Base-by-base conservation (phyloP, 2,888 invertebrate species). In the Neria commutata region DNA sequence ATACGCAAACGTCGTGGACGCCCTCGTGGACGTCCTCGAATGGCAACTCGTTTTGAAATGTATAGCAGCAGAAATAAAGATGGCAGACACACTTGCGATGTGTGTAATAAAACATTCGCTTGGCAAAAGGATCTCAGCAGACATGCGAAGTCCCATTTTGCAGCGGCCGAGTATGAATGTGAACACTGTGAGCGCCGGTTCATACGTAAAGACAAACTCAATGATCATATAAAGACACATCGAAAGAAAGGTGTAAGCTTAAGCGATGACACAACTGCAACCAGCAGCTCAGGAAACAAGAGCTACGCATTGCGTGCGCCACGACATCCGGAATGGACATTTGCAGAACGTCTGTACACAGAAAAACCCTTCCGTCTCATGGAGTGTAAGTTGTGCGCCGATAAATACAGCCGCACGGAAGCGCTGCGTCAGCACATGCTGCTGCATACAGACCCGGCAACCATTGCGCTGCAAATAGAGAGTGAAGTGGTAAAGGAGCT, bases 371-470 rank as follows among this genome's bases (percentile, higher is more conserved):
- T 73, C 16, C 72, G 68, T 45, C 66, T 68, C 5, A 67, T 78
- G 0, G 68, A 79, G 50, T 82, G 82, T 60, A 81, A 78, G 64
- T 62, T 82, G 10, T 82, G 82, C 57, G 67, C 62, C 4, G 40
- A 69, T 10, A 65, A 58, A 23, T 78, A 72, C 11, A 53, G 62
- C 14, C 73, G 67, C 6, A 71, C 75, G 2, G 59, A 58, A 19
- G 67, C 71, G 11, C 65, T 82, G 2, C 72, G 73, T 11, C 54
- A 56, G 2, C 82, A 82, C 58, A 56, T 81, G 8, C 19, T 49
- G 1, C 47, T 33, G 1, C 80, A 80, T 54, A 55, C 26, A 3
- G 56, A 56, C 29, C 19, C 58, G 3, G 65, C 70, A 2, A 64
- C 69, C 1, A 49, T 74, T 2, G 47, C 11, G 23, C 51, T 60